Percentiles rank a stretch among this genome's conserved stretches.
Conservation (phyloP, 2,888 invertebrate genomes). For the Caenorhabditis sp. region DNA sequence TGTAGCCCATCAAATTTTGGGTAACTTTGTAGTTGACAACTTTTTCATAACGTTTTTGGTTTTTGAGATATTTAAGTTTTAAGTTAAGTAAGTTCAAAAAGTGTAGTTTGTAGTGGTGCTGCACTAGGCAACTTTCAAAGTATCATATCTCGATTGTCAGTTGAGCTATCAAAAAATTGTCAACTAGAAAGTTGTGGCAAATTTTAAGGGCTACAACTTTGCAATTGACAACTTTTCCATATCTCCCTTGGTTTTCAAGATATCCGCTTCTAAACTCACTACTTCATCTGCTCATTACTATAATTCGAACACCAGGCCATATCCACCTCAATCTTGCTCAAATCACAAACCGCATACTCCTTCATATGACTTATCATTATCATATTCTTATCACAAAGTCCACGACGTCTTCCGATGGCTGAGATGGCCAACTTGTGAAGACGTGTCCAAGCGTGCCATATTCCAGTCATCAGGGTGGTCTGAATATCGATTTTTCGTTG, state of each 20-base stretch:
- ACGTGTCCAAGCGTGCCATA: slow-evolving; percentile 50
- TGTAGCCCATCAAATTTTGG: background rate
- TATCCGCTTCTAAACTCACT: slow-evolving; percentile 2
- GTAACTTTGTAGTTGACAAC: background rate
- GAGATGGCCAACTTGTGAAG: slow-evolving; percentile 35
- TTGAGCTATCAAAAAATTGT: background rate
- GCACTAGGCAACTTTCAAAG: too few relatives aligned
- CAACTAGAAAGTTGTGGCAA: background rate
- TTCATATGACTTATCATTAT: slow-evolving; percentile 37
- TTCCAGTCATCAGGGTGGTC: slow-evolving; percentile 30
- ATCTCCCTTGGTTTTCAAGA: background rate
- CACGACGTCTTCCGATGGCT: slow-evolving; percentile 35
- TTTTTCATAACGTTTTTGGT: background rate
- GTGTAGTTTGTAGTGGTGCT: too few relatives aligned
- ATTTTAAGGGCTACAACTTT: background rate
- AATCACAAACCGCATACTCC: slow-evolving; percentile 40
- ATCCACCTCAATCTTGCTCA: slow-evolving; percentile 34
- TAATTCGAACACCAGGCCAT: slow-evolving; percentile 41
- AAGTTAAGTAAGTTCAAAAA: background rate
- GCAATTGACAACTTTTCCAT: background rate
- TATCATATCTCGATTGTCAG: background rate
- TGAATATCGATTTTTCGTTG: slow-evolving; percentile 21
- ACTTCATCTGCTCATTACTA: slow-evolving; percentile 47
- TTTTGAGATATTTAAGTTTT: background rate
- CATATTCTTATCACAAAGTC: slow-evolving; percentile 36